phyloP scores from a whole-genome alignment of 1,140 invertebrate genomes.

The Euglossa dilemma region DNA sequence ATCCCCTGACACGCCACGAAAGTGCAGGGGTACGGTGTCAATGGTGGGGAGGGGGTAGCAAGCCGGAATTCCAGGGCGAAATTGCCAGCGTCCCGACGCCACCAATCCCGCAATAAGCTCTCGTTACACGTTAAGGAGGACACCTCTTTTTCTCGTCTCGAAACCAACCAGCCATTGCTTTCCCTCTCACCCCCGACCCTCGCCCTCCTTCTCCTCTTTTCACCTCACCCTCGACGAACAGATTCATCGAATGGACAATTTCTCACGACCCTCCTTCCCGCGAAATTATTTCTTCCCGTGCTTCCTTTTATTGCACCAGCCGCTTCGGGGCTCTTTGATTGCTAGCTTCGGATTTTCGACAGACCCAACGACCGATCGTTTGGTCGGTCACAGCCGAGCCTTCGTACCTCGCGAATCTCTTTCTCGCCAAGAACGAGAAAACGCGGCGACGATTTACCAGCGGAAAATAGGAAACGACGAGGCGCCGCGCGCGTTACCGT shows the following conservation, averaged over 20 bases:
- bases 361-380: conserved; percentile 12
- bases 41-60: background rate
- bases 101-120: conserved; percentile 65
- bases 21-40: background rate
- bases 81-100: conserved; percentile 51
- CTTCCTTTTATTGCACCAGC: background rate
- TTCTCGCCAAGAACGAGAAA: too few species aligned
- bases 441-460: too few species aligned
- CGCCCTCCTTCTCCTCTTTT: background rate
- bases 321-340: conserved; percentile 33
- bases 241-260: conserved; percentile 57
- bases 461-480: too few species aligned
- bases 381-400: conserved; percentile 12
- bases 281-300: conserved; percentile 37
- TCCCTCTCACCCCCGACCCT: background rate
- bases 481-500: too few species aligned
- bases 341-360: background rate
- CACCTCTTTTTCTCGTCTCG: conserved; percentile 18
- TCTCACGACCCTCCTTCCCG: conserved; percentile 33
- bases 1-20: background rate
- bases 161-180: conserved; percentile 27
- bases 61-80: conserved; percentile 38
- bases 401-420: too few species aligned
- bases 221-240: background rate
- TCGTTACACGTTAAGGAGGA: conserved; percentile 57